Percentiles rank a stretch among this genome's conserved stretches.
Evolutionary conservation across 2,113 vertebrate species (phyloP).

Genomic region (Turnix velox): DNA sequence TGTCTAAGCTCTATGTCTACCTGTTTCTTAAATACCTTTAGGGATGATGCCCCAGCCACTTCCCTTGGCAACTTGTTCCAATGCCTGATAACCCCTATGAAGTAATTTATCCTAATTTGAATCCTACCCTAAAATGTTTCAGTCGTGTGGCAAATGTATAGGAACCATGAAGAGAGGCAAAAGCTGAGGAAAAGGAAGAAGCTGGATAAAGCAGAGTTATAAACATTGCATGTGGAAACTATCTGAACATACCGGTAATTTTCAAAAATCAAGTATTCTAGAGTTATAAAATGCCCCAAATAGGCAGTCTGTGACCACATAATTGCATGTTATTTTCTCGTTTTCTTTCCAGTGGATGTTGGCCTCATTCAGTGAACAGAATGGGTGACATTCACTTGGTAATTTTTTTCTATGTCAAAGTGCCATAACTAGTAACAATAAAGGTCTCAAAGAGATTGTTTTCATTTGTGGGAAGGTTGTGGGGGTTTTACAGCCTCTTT

Average conservation of each 20-base stretch:
- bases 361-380: neutral
- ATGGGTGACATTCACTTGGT: neutral
- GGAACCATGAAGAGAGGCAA: neutral
- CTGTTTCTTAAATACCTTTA: too few relatives aligned
- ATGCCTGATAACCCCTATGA: too few relatives aligned
- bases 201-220: neutral
- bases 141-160: neutral
- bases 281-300: neutral
- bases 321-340: neutral
- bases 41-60: too few relatives aligned
- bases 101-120: too few relatives aligned
- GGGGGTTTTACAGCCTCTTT: neutral
- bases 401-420: neutral
- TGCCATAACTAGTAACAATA: neutral
- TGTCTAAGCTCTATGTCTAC: too few relatives aligned
- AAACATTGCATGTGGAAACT: neutral
- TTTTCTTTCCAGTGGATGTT: neutral
- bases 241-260: neutral
- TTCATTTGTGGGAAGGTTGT: rapidly evolving
- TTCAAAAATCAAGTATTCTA: neutral
- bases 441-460: neutral
- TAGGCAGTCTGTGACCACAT: neutral
- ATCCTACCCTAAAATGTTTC: neutral
- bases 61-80: too few relatives aligned
- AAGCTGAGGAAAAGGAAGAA: neutral